Evolutionary conservation across 1,140 invertebrate species (phyloP).

Genomic region (Sycobia sp.): DNA sequence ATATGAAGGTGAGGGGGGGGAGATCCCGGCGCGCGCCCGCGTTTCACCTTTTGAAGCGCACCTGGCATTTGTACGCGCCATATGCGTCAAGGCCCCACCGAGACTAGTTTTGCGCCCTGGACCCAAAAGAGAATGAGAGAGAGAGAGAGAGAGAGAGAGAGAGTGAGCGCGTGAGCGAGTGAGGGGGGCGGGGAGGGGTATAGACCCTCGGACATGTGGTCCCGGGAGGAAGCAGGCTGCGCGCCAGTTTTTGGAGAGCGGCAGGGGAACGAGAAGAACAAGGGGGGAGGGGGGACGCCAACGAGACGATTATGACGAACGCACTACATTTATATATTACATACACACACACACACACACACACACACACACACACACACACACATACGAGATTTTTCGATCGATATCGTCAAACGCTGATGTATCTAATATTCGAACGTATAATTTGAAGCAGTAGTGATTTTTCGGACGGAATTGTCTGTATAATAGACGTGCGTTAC

Average conservation of each 20-base stretch:
- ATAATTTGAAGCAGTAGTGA: too few species aligned
- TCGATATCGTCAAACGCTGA: constrained; percentile 41
- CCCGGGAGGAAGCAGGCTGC: constrained; percentile 18
- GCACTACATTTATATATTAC: too few species aligned
- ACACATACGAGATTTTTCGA: constrained; percentile 36
- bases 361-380: too few species aligned
- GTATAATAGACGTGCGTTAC: too few species aligned
- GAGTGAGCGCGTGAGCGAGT: neutral
- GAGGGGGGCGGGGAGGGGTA: neutral
- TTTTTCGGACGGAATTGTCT: too few species aligned
- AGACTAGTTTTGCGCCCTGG: constrained; percentile 52
- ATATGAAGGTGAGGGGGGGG: constrained; percentile 47
- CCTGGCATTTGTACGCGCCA: constrained; percentile 58
- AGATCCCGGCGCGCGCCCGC: constrained; percentile 48
- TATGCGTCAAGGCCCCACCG: constrained; percentile 58
- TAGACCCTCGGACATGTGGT: constrained; percentile 2
- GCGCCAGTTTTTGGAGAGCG: neutral
- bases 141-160: constrained; percentile 1
- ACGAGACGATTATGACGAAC: too few species aligned
- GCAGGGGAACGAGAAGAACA: neutral
- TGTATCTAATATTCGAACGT: too few species aligned
- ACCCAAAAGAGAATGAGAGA: constrained; percentile 43
- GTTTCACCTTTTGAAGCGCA: constrained; percentile 57
- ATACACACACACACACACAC: too few species aligned
- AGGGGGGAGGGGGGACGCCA: neutral